Base-by-base conservation (phyloP, 2,113 vertebrate genomes). In the Nerophis ophidion region DNA sequence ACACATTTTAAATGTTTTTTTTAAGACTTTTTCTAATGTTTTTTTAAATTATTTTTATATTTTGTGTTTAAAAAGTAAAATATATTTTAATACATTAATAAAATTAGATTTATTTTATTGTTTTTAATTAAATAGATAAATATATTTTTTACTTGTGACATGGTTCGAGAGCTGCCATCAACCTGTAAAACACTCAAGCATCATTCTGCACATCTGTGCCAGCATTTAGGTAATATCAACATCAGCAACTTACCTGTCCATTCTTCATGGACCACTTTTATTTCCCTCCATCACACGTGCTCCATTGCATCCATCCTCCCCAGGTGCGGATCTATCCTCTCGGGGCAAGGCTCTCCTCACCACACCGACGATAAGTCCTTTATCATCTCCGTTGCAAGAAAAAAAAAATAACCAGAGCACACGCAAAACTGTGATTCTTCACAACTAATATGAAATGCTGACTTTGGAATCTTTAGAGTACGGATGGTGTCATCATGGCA, bases 381-480 rank as follows among this genome's bases (percentile, higher is more conserved):
- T 77, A 61, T 77, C 85, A 88, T 86, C 68, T 82, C 84, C 84
- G 69, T 66, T 35, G 51, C 14, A 48, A 57, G 38, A 75, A 72
- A 66, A 70, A 58, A 60, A 36, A 71, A 73, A 73, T 40, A 40
- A 66, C 5, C 47, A 48, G 14, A 66, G 54, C 56, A 56, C 45
- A 48, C 8, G 40, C 8, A 49, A 57, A 51, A 73, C 8, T 48
- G 57, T 48, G 47, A 42, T 76, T 71, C 42, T 7, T 14, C 16
- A 60, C 71, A 56, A 61, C 46, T 35, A 54, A 71, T 70, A 68
- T 38, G 34, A 71, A 79, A 68, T 8, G n/a, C 9, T 50, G 77
- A 70, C 62, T 82, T 70, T 65, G 60, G 38, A 68, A 60, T 62
- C 50, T 83, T 65, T 58, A 55, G 69, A 19, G 8, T 56, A 15